Evolutionary conservation across 2,888 invertebrate genomes (phyloP), one percentile per base, ranked within the genome.

Genomic region (Erpobdella octoculata): DNA sequence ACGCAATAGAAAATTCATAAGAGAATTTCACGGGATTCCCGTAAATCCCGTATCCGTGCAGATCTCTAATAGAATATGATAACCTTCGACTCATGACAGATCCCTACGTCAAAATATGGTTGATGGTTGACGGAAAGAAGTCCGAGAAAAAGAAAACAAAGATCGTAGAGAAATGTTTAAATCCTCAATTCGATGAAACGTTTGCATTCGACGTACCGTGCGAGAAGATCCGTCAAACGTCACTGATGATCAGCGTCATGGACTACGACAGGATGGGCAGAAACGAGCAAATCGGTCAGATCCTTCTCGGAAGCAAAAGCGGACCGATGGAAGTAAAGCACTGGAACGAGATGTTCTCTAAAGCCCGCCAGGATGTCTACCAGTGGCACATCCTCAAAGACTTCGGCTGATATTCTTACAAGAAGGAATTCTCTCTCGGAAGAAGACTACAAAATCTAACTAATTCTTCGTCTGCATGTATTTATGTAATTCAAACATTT

Each of bases 311-410:
- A 65, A 78, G 78, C 76, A 86, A 88, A n/a, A 93, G 93, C 71
- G 95, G 95, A 0, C 93, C 94, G 25, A 89, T 92, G 72, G 95
- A 95, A 85, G 93, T 93, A 41, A 93, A 94, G 82, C 95, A 95
- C 84, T 95, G 95, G 95, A 93, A 93, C 80, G 94, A 95, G 82
- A 95, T 95, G 95, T 93, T 95, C 78, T 92, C 93, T 74, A 95
- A 95, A 85, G 94, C 94, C 31, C 87, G 93, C 77, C 94, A 95
- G 85, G 92, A 92, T 79, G 91, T 94, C 79, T 91, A 93, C 67
- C 93, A 94, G 83, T 95, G 95, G 95, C 95, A 95, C 86, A 89
- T 94, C 83, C 88, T 95, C 81, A 95, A 95, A 74, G 81, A 82
- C 75, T 82, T 77, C 68, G 73, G 76, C 8, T 76, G 21, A 53